A percentile compares a stretch with the other conserved stretches of the same genome.
Conservation (phyloP, 92 coral and sea anemone species). For the Phenganax subtilis region DNA sequence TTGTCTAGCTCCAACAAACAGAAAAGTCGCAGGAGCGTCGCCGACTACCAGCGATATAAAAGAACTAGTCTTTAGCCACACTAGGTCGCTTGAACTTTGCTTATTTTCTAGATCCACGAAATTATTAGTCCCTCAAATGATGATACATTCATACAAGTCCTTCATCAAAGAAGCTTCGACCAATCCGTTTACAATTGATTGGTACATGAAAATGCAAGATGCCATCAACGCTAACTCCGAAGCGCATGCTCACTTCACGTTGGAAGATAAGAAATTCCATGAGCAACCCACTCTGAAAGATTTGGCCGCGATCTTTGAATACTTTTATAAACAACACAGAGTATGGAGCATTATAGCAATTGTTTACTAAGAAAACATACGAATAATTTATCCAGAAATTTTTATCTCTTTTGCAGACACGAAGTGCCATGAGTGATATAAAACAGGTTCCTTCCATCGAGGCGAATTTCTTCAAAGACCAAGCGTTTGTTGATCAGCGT, state of each 20-base stretch:
- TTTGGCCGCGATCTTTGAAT: conserved; percentile 72
- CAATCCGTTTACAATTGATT: conserved; percentile 93
- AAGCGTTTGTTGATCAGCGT: conserved; percentile 92
- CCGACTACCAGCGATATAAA: no score
- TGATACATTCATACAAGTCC: conserved; percentile 22
- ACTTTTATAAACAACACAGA: conserved; percentile 86
- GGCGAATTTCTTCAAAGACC: conserved; percentile 92
- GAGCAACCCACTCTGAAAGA: conserved; percentile 71
- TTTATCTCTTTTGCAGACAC: conserved; percentile 53
- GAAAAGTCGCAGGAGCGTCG: no score
- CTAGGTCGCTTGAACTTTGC: no score
- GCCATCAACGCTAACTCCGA: conserved; percentile 89
- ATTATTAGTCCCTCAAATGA: conserved; percentile 29
- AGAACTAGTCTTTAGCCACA: no score
- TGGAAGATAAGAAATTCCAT: conserved; percentile 80
- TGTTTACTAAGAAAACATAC: neutral
- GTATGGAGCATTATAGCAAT: conserved; percentile 37
- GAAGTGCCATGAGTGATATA: conserved; percentile 95
- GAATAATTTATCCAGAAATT: neutral
- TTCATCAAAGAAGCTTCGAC: conserved; percentile 93
- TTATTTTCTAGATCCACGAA: neutral
- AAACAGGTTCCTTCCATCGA: conserved; percentile 77
- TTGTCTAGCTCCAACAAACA: no score
- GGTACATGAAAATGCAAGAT: conserved; percentile 99
- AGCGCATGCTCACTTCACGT: conserved; percentile 76